phyloP scores from a whole-genome alignment of 2,113 vertebrate species.

The Cariama cristata region DNA sequence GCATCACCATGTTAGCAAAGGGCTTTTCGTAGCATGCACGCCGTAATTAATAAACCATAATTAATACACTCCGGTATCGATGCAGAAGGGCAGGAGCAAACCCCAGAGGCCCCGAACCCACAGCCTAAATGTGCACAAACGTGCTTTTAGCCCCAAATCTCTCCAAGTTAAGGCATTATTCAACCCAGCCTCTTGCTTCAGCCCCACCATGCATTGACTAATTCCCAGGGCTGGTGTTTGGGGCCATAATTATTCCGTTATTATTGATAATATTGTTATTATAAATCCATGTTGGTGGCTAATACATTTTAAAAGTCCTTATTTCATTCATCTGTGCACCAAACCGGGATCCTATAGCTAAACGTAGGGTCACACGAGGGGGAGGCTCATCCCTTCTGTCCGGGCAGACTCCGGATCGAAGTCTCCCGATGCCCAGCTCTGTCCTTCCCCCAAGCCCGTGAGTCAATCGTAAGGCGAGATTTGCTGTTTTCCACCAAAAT shows the following conservation, averaged over 20 bases:
- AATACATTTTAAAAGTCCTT: background rate
- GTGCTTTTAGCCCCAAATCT: background rate
- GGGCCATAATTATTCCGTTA: background rate
- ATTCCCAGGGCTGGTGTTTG: background rate
- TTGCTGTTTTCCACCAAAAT: background rate
- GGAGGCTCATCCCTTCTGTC: background rate
- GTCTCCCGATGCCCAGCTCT: background rate
- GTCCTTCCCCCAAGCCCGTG: fast-evolving
- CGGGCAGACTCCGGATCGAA: background rate
- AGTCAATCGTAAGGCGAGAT: background rate
- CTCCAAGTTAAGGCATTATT: background rate
- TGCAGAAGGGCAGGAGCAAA: background rate
- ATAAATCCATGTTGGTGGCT: background rate
- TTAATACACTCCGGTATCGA: background rate
- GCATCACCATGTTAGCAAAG: background rate
- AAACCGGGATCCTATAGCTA: background rate
- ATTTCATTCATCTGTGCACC: background rate
- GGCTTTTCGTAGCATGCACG: fast-evolving
- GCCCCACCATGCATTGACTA: background rate
- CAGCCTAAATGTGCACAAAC: background rate
- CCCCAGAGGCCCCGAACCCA: background rate
- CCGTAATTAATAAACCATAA: background rate
- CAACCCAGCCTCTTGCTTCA: background rate
- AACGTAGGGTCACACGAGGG: background rate
- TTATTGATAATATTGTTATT: background rate